A percentile compares a stretch with the other conserved stretches of the same genome.
Conservation (phyloP, 1,140 invertebrate genomes). For the Pseudomyrmex sp. region DNA sequence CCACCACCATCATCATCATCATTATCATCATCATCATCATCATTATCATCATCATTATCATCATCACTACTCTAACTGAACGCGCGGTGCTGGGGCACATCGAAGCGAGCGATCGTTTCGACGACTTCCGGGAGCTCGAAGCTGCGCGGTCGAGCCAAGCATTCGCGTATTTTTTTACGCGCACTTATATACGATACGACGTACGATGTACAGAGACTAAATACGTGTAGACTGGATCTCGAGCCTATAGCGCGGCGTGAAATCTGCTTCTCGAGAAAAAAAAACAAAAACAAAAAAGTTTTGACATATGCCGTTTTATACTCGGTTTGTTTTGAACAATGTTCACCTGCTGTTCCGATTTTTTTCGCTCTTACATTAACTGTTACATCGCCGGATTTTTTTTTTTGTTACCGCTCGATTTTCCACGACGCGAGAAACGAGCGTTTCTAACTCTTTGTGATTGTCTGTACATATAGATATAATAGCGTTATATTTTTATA, state of each 20-base stretch:
- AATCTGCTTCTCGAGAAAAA: conserved; percentile 12
- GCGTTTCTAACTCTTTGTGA: conserved; percentile 40
- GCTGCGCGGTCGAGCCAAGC: background rate
- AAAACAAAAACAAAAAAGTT: background rate
- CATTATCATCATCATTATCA: no score
- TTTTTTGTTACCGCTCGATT: background rate
- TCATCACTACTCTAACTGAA: no score
- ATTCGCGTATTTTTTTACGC: conserved; percentile 9
- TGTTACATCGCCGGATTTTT: background rate
- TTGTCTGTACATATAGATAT: conserved; percentile 67
- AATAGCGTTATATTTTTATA: conserved; percentile 70
- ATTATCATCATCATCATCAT: no score
- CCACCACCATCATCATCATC: no score
- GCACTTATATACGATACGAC: no score
- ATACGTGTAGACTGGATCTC: background rate
- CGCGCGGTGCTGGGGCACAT: conserved; percentile 27
- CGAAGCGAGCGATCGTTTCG: conserved; percentile 49
- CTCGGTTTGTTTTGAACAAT: background rate
- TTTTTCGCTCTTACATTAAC: background rate
- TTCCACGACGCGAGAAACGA: conserved; percentile 24
- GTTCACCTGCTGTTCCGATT: no score
- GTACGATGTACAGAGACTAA: background rate
- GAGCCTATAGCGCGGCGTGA: background rate
- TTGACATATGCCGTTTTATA: background rate
- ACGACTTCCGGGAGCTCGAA: conserved; percentile 40